Evolutionary conservation across 2,113 vertebrate species (phyloP).

Genomic region (Motacilla tschutschensis): DNA sequence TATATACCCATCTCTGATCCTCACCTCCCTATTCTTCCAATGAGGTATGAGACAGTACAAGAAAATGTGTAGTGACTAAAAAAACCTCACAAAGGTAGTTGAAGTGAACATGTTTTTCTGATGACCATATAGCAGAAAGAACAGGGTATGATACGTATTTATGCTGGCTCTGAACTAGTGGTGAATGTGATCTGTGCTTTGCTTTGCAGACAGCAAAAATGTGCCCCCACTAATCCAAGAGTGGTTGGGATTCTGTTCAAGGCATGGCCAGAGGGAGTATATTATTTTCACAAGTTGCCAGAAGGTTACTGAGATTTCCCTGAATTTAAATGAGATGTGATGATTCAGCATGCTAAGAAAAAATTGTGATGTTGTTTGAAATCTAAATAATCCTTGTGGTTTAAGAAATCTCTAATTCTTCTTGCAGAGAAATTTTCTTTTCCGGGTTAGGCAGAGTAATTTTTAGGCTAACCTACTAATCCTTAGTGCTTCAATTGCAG

Average conservation of each 20-base stretch:
- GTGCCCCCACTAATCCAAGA: neutral
- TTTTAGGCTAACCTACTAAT: neutral
- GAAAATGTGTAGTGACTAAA: neutral
- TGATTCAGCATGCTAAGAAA: neutral
- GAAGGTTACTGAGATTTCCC: neutral
- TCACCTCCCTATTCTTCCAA: neutral
- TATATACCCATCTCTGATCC: neutral
- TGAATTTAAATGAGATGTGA: neutral
- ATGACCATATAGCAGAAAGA: neutral
- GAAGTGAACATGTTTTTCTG: neutral
- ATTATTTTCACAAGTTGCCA: neutral
- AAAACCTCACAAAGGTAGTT: neutral
- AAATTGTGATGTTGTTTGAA: neutral
- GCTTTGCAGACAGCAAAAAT: neutral
- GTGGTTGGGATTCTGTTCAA: neutral
- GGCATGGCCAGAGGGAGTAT: neutral
- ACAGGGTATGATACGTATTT: rapidly evolving
- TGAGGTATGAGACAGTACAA: neutral
- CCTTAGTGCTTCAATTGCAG: neutral
- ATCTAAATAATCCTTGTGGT: neutral
- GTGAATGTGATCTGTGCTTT: neutral
- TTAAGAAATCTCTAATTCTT: neutral
- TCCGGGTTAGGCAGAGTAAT: neutral
- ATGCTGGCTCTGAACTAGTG: neutral
- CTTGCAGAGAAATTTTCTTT: neutral